Evolutionary conservation across 2,888 invertebrate species (phyloP).

Genomic region (Autographa pulchrina): DNA sequence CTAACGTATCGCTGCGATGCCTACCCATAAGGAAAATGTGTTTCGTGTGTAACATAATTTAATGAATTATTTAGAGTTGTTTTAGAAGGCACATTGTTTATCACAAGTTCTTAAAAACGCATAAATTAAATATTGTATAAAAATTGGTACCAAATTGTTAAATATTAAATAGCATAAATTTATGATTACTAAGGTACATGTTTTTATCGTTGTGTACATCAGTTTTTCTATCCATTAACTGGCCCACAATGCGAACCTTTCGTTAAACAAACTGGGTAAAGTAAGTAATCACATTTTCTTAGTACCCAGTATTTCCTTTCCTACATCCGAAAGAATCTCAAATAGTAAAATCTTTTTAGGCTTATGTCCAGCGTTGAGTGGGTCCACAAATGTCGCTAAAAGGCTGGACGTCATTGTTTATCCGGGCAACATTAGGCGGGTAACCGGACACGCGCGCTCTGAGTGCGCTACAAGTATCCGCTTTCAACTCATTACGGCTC

Average conservation of each 20-base stretch:
- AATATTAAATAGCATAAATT: too few relatives aligned
- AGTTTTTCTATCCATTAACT: constrained; percentile 3
- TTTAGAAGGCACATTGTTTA: neutral
- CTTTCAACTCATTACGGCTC: constrained; percentile 89
- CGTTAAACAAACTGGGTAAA: constrained; percentile 12
- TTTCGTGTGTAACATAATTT: neutral
- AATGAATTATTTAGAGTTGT: neutral
- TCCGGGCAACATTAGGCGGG: constrained; percentile 89
- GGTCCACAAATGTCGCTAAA: constrained; percentile 90
- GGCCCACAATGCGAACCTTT: neutral
- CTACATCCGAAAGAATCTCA: constrained; percentile 79
- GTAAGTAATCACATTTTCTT: constrained; percentile 50
- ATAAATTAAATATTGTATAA: too few relatives aligned
- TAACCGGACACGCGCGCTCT: constrained; percentile 89
- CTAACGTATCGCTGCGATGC: constrained; percentile 29
- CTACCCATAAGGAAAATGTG: neutral
- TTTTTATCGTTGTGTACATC: neutral
- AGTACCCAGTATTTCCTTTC: constrained; percentile 59
- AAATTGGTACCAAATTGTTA: too few relatives aligned
- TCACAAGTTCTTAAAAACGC: neutral
- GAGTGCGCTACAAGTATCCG: constrained; percentile 90
- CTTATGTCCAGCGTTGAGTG: constrained; percentile 88
- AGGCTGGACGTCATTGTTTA: constrained; percentile 90
- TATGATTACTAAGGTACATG: too few relatives aligned
- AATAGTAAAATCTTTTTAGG: constrained; percentile 89